A percentile compares a stretch with the other conserved stretches of the same genome.
phyloP scores from a whole-genome alignment of 2,888 invertebrate species.

The Lacanobia oleracea region DNA sequence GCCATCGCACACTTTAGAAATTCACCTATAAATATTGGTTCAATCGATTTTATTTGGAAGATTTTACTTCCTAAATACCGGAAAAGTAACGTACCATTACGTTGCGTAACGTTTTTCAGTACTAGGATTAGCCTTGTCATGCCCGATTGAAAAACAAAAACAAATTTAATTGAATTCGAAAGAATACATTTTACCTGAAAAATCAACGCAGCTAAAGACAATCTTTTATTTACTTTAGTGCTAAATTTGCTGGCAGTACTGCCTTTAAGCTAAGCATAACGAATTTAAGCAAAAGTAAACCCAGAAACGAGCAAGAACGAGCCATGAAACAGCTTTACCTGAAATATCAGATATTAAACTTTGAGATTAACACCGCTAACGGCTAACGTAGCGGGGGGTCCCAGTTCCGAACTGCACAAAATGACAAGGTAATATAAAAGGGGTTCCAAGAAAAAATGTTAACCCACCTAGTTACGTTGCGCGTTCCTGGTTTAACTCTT shows the following conservation, averaged over 20 bases:
- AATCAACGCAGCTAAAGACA: neutral
- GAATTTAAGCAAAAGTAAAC: neutral
- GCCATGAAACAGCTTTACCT: conserved; percentile 1
- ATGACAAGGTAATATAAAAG: conserved; percentile 8
- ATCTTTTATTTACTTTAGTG: neutral
- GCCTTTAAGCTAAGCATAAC: neutral
- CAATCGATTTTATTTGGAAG: no score
- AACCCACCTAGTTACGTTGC: conserved; percentile 35
- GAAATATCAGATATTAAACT: conserved; percentile 1
- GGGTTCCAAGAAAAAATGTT: conserved; percentile 58
- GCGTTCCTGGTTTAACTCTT: conserved; percentile 38
- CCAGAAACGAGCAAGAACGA: neutral
- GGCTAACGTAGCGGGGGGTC: conserved; percentile 31
- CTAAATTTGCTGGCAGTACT: neutral
- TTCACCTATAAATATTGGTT: no score
- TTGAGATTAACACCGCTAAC: neutral
- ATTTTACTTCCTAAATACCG: no score
- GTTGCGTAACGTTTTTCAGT: no score
- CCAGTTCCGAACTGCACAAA: neutral
- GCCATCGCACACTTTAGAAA: no score
- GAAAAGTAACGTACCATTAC: no score
- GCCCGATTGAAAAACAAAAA: no score
- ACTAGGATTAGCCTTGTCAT: no score
- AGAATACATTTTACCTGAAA: neutral
- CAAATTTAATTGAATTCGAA: no score